Conservation (phyloP, 2,113 vertebrate genomes). For the Larimichthys crocea region DNA sequence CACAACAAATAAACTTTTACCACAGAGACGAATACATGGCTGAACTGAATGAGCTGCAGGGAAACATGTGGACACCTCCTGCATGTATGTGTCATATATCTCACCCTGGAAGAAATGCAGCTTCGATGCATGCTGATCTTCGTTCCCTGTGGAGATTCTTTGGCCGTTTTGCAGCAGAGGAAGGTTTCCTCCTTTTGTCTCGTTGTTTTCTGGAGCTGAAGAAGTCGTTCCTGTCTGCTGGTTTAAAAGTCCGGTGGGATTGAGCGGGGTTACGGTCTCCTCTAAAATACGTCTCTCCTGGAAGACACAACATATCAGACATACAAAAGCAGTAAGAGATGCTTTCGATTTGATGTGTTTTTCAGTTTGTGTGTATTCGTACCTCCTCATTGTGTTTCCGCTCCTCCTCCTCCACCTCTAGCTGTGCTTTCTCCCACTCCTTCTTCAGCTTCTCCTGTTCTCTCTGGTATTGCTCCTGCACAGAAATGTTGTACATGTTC, state of each 20-base stretch:
- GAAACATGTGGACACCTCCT: not conserved
- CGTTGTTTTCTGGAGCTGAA: conserved; percentile 42
- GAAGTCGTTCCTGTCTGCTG: conserved; percentile 43
- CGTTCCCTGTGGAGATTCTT: conserved; percentile 44
- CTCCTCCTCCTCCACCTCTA: conserved; percentile 95
- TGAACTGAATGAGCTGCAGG: not conserved
- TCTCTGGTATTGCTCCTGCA: conserved; percentile 93
- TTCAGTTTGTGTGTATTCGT: conserved; percentile 20
- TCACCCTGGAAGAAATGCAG: conserved; percentile 84
- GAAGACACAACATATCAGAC: conserved; percentile 1
- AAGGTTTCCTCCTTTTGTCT: not conserved
- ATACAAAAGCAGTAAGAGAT: not conserved
- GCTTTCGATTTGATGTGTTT: not conserved
- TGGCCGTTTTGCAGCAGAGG: conserved; percentile 65
- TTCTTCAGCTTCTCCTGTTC: conserved; percentile 96
- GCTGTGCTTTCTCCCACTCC: conserved; percentile 97
- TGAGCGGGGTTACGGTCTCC: conserved; percentile 92
- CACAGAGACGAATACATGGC: not conserved
- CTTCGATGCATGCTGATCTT: conserved; percentile 78
- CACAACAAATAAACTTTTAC: not conserved
- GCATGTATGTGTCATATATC: not conserved
- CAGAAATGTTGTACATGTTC: conserved; percentile 11
- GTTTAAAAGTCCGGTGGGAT: conserved; percentile 59
- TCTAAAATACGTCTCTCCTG: conserved; percentile 95
- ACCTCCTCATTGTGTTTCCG: conserved; percentile 98